Evolutionary conservation across 2,113 vertebrate species (phyloP).

Genomic region (Tetrao urogallus): DNA sequence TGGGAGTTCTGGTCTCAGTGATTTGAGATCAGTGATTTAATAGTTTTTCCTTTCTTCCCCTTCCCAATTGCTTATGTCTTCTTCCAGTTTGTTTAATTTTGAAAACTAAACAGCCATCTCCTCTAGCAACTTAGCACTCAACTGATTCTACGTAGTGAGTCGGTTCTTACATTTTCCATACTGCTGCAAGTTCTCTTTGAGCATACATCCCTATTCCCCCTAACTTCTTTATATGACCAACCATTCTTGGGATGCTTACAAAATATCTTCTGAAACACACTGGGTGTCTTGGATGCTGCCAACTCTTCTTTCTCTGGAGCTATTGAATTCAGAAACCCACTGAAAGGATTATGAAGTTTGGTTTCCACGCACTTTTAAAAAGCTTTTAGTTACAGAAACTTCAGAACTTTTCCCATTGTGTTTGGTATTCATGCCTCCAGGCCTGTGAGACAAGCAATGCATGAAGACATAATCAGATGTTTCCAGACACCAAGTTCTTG

Average conservation of each 20-base stretch:
- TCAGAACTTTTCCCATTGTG: slow-evolving; percentile 33
- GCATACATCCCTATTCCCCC: not conserved
- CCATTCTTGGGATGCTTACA: not conserved
- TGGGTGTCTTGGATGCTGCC: slow-evolving; percentile 14
- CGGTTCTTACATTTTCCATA: not conserved
- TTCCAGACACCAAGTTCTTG: slow-evolving; percentile 21
- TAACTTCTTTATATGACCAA: not conserved
- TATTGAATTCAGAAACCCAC: slow-evolving; percentile 2
- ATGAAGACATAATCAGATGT: slow-evolving; percentile 18
- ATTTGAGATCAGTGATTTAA: not conserved
- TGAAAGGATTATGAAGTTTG: not conserved
- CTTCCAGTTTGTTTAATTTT: not conserved
- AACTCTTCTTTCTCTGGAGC: slow-evolving; percentile 9
- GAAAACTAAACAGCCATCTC: not conserved
- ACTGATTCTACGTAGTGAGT: not conserved
- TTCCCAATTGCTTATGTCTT: not conserved
- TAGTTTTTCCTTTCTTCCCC: not conserved
- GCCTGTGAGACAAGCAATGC: slow-evolving; percentile 35
- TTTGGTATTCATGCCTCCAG: slow-evolving; percentile 23
- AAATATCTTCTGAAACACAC: slow-evolving; percentile 5
- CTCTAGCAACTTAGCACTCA: not conserved
- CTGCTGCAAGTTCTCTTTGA: not conserved
- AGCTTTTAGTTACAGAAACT: slow-evolving; percentile 28
- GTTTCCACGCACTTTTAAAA: slow-evolving; percentile 31
- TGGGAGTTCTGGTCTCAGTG: not conserved